A percentile compares a stretch with the other conserved stretches of the same genome.
phyloP scores from a whole-genome alignment of 35 echinoderm and acorn worm genomes.

The Diadema setosum region DNA sequence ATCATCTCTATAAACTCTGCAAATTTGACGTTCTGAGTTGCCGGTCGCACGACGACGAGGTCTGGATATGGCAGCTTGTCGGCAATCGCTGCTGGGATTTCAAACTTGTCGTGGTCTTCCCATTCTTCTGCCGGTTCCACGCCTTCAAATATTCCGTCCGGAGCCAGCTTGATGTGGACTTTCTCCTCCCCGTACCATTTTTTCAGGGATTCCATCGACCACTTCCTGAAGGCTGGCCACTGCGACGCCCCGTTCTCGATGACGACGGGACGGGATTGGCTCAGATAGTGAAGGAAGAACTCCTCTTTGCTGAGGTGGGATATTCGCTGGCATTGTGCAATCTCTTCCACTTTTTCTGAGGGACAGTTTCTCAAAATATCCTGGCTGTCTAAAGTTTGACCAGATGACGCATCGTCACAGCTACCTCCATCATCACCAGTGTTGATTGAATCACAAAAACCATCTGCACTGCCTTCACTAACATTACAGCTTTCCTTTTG shows the following conservation, averaged over 20 bases:
- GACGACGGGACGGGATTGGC: slow-evolving; percentile 67
- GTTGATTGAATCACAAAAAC: background rate
- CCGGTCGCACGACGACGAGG: slow-evolving; percentile 85
- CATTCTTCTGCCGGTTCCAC: slow-evolving; percentile 58
- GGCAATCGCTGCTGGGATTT: slow-evolving; percentile 50
- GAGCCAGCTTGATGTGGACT: slow-evolving; percentile 86
- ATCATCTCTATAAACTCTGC: slow-evolving; percentile 85
- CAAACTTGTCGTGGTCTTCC: slow-evolving; percentile 58
- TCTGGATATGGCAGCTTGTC: slow-evolving; percentile 54
- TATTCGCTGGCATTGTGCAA: slow-evolving; percentile 64
- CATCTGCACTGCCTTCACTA: background rate
- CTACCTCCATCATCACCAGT: background rate
- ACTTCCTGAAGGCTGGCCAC: slow-evolving; percentile 83
- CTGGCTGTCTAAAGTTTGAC: background rate
- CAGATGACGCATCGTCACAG: background rate
- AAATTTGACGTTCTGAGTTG: slow-evolving; percentile 73
- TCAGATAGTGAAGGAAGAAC: slow-evolving; percentile 66
- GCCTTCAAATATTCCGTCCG: slow-evolving; percentile 84
- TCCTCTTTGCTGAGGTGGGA: slow-evolving; percentile 37
- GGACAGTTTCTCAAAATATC: background rate
- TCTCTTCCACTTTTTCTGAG: background rate
- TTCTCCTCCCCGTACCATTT: slow-evolving; percentile 50
- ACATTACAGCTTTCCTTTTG: background rate
- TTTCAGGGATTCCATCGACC: slow-evolving; percentile 67
- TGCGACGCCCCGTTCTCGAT: slow-evolving; percentile 38